Percentiles rank a stretch among this genome's conserved stretches.
phyloP scores from a whole-genome alignment of 2,797 vertebrate genomes.

The Odontamblyopus lacepedii region DNA sequence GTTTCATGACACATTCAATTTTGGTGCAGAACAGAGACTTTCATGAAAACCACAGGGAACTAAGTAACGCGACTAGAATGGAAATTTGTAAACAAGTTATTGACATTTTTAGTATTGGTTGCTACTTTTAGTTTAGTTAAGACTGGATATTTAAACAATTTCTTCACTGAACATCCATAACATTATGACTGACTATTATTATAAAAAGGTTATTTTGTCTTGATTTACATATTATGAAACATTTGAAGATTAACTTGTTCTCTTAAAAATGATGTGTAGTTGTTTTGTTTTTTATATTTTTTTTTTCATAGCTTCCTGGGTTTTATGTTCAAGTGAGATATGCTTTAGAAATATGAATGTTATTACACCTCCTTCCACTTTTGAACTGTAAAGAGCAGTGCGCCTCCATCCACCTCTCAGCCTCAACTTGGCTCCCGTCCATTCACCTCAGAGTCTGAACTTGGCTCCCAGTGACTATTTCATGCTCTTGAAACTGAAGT shows the following conservation, averaged over 20 bases:
- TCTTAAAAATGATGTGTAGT: too few relatives aligned
- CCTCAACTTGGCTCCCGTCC: not conserved
- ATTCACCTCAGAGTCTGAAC: not conserved
- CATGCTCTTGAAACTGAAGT: not conserved
- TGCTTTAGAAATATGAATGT: not conserved
- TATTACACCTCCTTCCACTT: not conserved
- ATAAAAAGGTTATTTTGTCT: not conserved
- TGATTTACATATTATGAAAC: not conserved
- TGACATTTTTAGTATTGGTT: not conserved
- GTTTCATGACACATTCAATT: constrained; percentile 1
- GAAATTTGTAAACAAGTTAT: not conserved
- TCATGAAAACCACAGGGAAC: not conserved
- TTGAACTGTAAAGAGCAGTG: not conserved
- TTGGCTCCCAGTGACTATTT: not conserved
- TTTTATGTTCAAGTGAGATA: not conserved
- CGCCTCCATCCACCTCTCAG: not conserved
- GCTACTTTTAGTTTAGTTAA: not conserved
- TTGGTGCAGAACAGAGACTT: not conserved
- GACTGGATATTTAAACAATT: not conserved
- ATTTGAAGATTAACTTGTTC: too few relatives aligned
- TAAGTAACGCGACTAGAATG: not conserved
- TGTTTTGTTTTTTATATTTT: not conserved
- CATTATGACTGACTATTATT: too few relatives aligned
- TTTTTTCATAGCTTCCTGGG: not conserved
- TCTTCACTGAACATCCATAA: not conserved